Conservation (phyloP, 2,113 vertebrate genomes). For the Aphyosemion australe region DNA sequence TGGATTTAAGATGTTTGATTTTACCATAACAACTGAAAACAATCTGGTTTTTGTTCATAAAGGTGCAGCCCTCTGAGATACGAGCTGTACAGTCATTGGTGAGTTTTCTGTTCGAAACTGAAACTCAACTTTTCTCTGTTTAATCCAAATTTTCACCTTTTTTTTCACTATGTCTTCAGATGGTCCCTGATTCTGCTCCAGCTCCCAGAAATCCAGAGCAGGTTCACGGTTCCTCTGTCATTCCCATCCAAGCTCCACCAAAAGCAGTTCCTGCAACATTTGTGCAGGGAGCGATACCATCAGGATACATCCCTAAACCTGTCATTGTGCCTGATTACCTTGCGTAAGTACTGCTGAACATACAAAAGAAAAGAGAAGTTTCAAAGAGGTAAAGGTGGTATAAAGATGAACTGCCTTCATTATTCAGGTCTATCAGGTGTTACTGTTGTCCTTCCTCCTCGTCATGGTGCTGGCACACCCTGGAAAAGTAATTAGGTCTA, state of each 20-base stretch:
- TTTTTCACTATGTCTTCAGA: conserved; percentile 16
- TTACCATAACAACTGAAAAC: too few relatives aligned
- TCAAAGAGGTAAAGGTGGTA: too few relatives aligned
- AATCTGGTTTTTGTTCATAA: conserved; percentile 5
- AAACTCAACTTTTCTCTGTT: background rate
- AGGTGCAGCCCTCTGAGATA: conserved; percentile 80
- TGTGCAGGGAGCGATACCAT: conserved; percentile 88
- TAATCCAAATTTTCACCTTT: background rate
- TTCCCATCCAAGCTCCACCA: conserved; percentile 51
- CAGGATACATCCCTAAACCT: conserved; percentile 93
- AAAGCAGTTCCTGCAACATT: conserved; percentile 76
- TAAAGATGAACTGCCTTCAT: too few relatives aligned
- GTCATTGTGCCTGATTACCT: conserved; percentile 96
- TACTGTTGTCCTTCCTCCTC: too few relatives aligned
- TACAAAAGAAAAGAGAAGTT: background rate
- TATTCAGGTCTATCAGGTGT: too few relatives aligned
- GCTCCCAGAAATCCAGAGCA: conserved; percentile 43
- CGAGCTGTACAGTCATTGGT: conserved; percentile 78
- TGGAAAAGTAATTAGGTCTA: too few relatives aligned
- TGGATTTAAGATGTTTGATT: too few relatives aligned
- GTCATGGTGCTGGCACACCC: too few relatives aligned
- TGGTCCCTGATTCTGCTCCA: conserved; percentile 24
- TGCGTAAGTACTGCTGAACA: conserved; percentile 81
- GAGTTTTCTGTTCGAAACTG: conserved; percentile 37
- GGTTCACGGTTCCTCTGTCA: conserved; percentile 53